A percentile compares a stretch with the other conserved stretches of the same genome.
Conservation (phyloP, 2,888 invertebrate genomes). For the Platypus cylindrus region DNA sequence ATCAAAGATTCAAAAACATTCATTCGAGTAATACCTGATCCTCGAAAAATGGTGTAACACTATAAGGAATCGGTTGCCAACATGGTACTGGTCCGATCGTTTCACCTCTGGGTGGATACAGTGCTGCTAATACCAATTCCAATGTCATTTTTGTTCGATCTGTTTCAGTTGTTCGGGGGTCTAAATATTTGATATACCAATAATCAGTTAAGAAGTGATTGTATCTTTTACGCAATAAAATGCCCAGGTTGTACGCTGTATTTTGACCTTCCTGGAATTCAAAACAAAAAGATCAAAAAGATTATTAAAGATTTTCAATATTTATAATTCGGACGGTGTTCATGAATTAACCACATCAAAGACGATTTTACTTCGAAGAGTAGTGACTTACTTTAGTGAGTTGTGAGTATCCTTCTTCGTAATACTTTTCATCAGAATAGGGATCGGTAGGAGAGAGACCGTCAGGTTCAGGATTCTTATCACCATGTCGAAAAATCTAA, state of each 20-base stretch:
- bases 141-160: conserved; percentile 61
- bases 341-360: too few species aligned
- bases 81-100: conserved; percentile 38
- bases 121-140: conserved; percentile 50
- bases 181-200: conserved; percentile 43
- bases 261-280: neutral
- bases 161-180: conserved; percentile 54
- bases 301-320: too few species aligned
- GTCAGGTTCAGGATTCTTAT: conserved; percentile 43
- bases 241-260: conserved; percentile 3
- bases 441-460: conserved; percentile 54
- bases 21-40: too few species aligned
- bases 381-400: conserved; percentile 36
- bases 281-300: too few species aligned
- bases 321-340: too few species aligned
- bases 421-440: conserved; percentile 32
- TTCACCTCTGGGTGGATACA: conserved; percentile 47
- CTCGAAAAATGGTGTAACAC: too few species aligned
- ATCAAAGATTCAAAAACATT: too few species aligned
- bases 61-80: conserved; percentile 27
- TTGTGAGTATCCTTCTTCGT: conserved; percentile 43
- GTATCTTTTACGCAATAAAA: conserved; percentile 1
- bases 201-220: conserved; percentile 20
- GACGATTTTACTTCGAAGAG: neutral
- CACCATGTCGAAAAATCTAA: conserved; percentile 64